Evolutionary conservation across 1,140 invertebrate genomes (phyloP).

Genomic region (Gonioctena quinquepunctata): DNA sequence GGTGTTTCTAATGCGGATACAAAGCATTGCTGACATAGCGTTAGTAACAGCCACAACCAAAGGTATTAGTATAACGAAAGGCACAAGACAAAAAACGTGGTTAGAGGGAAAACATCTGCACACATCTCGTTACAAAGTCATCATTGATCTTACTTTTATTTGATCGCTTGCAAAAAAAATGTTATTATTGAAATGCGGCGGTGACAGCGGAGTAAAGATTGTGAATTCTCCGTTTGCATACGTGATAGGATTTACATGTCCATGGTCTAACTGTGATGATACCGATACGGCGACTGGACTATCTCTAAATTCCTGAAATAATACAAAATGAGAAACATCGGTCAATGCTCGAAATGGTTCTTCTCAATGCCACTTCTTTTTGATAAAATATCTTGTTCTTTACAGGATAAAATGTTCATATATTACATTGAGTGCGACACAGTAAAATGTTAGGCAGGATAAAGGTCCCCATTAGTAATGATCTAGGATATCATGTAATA

Average conservation of each 20-base stretch:
- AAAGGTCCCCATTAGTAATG: not conserved
- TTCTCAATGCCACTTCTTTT: too few species aligned
- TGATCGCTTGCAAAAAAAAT: conserved; percentile 45
- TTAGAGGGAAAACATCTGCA: too few species aligned
- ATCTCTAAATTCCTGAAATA: conserved; percentile 50
- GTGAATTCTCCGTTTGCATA: conserved; percentile 54
- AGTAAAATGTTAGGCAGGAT: too few species aligned
- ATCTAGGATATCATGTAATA: not conserved
- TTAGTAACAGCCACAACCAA: too few species aligned
- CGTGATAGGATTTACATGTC: conserved; percentile 50
- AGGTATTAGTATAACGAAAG: too few species aligned
- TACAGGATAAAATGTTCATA: not conserved
- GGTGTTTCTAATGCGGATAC: too few species aligned
- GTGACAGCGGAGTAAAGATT: conserved; percentile 51
- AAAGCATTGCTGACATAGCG: too few species aligned
- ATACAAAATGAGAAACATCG: not conserved
- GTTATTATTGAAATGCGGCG: conserved; percentile 47
- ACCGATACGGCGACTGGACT: conserved; percentile 45
- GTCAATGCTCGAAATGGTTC: too few species aligned
- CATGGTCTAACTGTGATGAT: conserved; percentile 47
- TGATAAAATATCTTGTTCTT: not conserved
- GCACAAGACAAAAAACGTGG: too few species aligned
- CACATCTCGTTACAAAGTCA: too few species aligned
- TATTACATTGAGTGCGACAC: not conserved
- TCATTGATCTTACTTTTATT: conserved; percentile 41